These are phyloP conservation scores for Alloplasta piceator DNA, from an alignment of 2,888 invertebrate species.

Conservation along the genomic window DNA sequence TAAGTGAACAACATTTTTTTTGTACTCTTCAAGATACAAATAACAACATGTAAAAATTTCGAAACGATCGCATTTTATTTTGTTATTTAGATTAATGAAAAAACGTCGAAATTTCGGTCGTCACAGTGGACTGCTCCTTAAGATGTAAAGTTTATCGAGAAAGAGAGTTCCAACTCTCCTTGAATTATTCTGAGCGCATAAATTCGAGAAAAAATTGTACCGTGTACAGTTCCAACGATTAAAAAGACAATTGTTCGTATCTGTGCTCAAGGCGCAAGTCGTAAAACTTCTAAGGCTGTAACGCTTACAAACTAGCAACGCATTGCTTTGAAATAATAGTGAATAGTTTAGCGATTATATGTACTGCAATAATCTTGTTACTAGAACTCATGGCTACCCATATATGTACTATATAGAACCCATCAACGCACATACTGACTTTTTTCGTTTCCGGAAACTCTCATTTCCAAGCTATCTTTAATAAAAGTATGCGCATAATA, in stretches of 20 bases:
- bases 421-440: slow-evolving; percentile 25
- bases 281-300: slow-evolving; percentile 72
- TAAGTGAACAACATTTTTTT: too few relatives aligned
- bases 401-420: neutral
- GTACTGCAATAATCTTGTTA: neutral
- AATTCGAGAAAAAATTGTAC: slow-evolving; percentile 68
- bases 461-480: neutral
- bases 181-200: slow-evolving; percentile 1
- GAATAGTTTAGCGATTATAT: neutral
- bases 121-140: too few relatives aligned
- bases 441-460: slow-evolving; percentile 27
- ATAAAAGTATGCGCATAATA: too few relatives aligned
- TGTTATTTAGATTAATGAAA: too few relatives aligned
- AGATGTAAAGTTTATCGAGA: too few relatives aligned
- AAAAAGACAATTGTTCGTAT: slow-evolving; percentile 70
- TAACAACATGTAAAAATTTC: too few relatives aligned
- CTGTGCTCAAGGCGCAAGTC: slow-evolving; percentile 72
- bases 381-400: neutral
- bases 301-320: slow-evolving; percentile 18
- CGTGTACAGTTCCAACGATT: slow-evolving; percentile 67
- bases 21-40: too few relatives aligned
- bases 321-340: slow-evolving; percentile 23
- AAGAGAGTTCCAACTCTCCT: too few relatives aligned
- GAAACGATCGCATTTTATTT: too few relatives aligned
- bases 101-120: too few relatives aligned